Base-by-base conservation (phyloP, 1,140 invertebrate genomes). In the Phenacoccus solenopsis region DNA sequence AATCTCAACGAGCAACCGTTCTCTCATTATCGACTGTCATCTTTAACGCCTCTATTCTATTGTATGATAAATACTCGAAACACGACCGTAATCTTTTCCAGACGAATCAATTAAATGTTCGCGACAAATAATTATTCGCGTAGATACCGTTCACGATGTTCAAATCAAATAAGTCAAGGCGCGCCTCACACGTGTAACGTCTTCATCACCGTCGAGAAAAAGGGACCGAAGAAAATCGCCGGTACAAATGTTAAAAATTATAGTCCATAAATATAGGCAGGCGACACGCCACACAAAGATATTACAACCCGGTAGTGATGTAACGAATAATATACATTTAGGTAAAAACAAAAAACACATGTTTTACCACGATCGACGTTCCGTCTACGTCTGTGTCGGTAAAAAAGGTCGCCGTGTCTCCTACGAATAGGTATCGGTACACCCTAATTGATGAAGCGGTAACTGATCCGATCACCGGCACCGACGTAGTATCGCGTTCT, bases 241-340 rank as follows among this genome's bases (percentile, higher is more conserved):
- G 38, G 16, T 49, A 49, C 38, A 49, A 49, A 49, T 9, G 59
- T 22, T 64, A 64, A 22, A 64, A 64, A 64, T 64, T 3, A 64
- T 64, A 22, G 25, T 64, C 59, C 59, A 64, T 64, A 64, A 64
- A 64, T 64, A 64, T 64, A 64, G 59, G 25, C 59, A 25, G 59
- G 59, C 59, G 59, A 64, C 59, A 64, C 10, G 59, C 4, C 25
- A 64, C 22, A 64, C 22, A 24, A 25, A 64, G 59, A 64, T 24
- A 64, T 64, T 64, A 64, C 59, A 64, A 64, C 59, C 59, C 59
- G 25, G 59, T 64, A 64, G 59, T 64, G 59, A 64, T 64, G 59
- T 64, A 64, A 64, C 59, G 22, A 64, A 64, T 64, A 64, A 22
- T 49, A 9, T 49, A 49, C 38, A 64, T 64, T 25, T 64, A 64